Conservation (phyloP, 2,888 invertebrate genomes). For the Hoplodrina ambigua region DNA sequence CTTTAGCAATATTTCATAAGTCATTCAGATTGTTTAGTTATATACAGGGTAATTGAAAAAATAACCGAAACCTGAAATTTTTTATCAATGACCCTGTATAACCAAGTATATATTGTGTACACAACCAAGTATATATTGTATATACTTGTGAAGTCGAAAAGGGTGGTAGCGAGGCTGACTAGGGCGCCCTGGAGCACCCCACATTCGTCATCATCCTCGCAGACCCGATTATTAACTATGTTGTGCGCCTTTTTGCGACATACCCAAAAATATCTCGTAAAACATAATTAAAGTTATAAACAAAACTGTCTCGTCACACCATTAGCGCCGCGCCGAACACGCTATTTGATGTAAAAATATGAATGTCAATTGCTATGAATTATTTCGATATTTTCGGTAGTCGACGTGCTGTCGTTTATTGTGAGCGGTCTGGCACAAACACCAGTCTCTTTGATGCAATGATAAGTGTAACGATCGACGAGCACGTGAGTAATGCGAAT, state of each 20-base stretch:
- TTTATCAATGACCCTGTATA: too few species aligned
- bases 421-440: conserved; percentile 44
- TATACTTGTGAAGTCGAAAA: too few species aligned
- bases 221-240: background rate
- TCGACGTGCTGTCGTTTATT: conserved; percentile 14
- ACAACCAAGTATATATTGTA: too few species aligned
- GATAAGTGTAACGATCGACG: conserved; percentile 56
- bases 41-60: too few species aligned
- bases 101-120: too few species aligned
- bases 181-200: too few species aligned
- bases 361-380: conserved; percentile 42
- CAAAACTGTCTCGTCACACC: conserved; percentile 10
- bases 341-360: conserved; percentile 28
- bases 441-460: conserved; percentile 35
- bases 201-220: background rate
- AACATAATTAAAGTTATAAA: conserved; percentile 1
- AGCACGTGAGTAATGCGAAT: conserved; percentile 66
- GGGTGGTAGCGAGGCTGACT: too few species aligned
- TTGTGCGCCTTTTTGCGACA: background rate
- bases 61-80: too few species aligned
- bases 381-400: conserved; percentile 41
- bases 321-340: background rate
- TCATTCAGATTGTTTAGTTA: too few species aligned
- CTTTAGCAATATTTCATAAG: too few species aligned
- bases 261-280: background rate